Conservation (phyloP, 1,140 invertebrate genomes). For the Drosophila pachea region DNA sequence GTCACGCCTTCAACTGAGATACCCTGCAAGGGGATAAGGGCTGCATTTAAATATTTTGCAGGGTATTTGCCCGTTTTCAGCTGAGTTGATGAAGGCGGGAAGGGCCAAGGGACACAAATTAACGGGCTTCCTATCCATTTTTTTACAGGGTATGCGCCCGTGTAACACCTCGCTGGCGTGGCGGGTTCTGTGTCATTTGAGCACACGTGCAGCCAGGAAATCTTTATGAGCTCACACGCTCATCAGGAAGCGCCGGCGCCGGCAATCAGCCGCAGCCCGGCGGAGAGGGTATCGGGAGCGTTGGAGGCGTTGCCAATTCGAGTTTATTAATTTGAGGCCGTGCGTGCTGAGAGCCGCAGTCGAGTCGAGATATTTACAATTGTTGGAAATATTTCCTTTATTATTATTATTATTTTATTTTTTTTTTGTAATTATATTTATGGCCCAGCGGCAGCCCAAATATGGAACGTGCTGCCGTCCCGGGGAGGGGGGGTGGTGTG, state of each 20-base stretch:
- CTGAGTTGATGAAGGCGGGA: no score
- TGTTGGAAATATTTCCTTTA: constrained; percentile 76
- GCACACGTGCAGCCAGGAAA: constrained; percentile 56
- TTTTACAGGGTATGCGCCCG: constrained; percentile 13
- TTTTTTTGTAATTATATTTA: constrained; percentile 72
- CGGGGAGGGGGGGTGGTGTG: background rate
- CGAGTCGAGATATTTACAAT: constrained; percentile 69
- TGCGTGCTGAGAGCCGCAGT: constrained; percentile 61
- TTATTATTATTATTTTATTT: constrained; percentile 52
- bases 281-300: background rate
- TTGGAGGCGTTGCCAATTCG: constrained; percentile 55
- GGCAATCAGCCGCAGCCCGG: constrained; percentile 52
- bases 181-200: constrained; percentile 3
- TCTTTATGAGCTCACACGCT: constrained; percentile 72
- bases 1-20: constrained; percentile 42
- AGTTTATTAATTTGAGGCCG: constrained; percentile 73
- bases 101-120: no score
- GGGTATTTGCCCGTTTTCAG: constrained; percentile 17
- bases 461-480: constrained; percentile 35
- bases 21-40: background rate
- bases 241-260: constrained; percentile 62
- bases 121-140: no score
- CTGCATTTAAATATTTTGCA: background rate
- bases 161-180: background rate
- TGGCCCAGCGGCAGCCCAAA: constrained; percentile 26